phyloP scores from a whole-genome alignment of 2,888 invertebrate species.

The Volucella inflata region DNA sequence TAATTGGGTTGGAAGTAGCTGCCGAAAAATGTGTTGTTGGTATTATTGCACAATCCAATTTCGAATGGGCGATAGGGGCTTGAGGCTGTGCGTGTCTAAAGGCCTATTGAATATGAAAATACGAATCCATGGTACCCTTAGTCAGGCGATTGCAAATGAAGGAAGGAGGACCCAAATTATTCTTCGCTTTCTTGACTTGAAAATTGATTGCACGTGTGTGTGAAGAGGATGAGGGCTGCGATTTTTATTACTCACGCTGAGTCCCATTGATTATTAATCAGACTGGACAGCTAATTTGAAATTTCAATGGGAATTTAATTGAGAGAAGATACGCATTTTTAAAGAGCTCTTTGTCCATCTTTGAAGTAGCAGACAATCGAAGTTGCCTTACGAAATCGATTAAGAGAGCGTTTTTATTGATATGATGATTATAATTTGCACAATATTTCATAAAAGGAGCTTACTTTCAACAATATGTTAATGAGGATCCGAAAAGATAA shows the following conservation, averaged over 20 bases:
- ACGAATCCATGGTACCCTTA: conserved; percentile 16
- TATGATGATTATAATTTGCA: too few relatives aligned
- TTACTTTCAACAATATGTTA: too few relatives aligned
- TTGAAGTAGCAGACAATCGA: too few relatives aligned
- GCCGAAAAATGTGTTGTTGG: conserved; percentile 43
- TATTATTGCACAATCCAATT: conserved; percentile 65
- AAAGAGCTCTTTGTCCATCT: not conserved
- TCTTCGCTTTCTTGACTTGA: conserved; percentile 66
- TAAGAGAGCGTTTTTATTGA: too few relatives aligned
- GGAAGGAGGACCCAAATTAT: conserved; percentile 60
- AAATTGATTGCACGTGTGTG: conserved; percentile 73
- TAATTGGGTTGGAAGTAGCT: conserved; percentile 60
- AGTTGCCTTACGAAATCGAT: too few relatives aligned
- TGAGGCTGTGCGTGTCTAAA: conserved; percentile 65
- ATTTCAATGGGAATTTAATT: conserved; percentile 58
- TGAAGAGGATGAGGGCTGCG: conserved; percentile 64
- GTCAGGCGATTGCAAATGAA: conserved; percentile 39
- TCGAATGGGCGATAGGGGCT: conserved; percentile 55
- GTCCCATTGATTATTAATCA: conserved; percentile 43
- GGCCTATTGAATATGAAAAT: conserved; percentile 50
- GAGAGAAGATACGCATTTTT: conserved; percentile 41
- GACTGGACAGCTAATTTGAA: conserved; percentile 36
- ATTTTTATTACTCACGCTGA: conserved; percentile 36
- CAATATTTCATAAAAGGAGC: too few relatives aligned
- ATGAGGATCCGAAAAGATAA: too few relatives aligned